A percentile compares a stretch with the other conserved stretches of the same genome.
Conservation (phyloP, 2,888 invertebrate genomes). For the Parthenolecanium corni region DNA sequence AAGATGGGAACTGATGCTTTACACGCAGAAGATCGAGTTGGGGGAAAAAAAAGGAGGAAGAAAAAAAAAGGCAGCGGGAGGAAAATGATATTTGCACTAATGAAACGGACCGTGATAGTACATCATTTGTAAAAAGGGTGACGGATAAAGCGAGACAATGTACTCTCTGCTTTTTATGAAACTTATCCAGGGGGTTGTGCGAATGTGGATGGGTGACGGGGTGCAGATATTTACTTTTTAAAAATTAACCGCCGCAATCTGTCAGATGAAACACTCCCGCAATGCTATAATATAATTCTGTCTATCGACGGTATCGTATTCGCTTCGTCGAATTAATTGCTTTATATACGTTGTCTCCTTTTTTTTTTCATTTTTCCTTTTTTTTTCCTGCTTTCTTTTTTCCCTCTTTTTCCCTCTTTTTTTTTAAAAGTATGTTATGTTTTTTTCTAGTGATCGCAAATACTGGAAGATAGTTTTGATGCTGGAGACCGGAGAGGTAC, state of each 20-base stretch:
- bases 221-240: constrained; percentile 28
- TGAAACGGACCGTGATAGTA: constrained; percentile 28
- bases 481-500: no score
- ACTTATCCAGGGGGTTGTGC: constrained; percentile 22
- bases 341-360: constrained; percentile 11
- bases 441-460: neutral
- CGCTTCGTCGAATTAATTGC: constrained; percentile 28
- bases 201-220: constrained; percentile 10
- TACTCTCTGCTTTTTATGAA: constrained; percentile 25
- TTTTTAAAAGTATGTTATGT: neutral
- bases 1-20: no score
- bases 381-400: neutral
- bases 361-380: neutral
- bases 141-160: constrained; percentile 23
- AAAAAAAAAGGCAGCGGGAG: constrained; percentile 19
- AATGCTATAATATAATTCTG: constrained; percentile 27
- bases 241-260: constrained; percentile 28
- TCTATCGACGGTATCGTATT: constrained; percentile 26
- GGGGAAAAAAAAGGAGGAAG: constrained; percentile 9
- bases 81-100: constrained; percentile 27
- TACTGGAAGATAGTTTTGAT: no score
- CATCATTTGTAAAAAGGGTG: constrained; percentile 28
- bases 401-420: neutral
- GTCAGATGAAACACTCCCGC: constrained; percentile 28
- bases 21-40: neutral